These are phyloP conservation scores for Lucilia cuprina DNA, from an alignment of 1,140 invertebrate genomes.

Conservation along the genomic window DNA sequence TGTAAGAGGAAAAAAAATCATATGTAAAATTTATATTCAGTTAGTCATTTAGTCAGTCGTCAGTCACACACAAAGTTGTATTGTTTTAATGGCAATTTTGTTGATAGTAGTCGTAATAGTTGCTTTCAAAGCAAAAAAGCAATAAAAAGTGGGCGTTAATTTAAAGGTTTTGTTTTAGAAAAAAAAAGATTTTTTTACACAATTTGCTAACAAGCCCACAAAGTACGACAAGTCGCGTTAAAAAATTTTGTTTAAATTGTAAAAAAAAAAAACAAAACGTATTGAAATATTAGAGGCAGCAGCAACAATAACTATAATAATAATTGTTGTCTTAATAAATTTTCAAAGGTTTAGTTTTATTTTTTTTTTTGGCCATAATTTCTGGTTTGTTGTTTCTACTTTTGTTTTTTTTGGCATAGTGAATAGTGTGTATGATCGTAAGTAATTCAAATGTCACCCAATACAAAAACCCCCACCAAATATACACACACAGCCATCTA, in stretches of 20 bases:
- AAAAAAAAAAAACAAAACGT: neutral
- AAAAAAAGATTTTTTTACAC: slow-evolving; percentile 21
- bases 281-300: neutral
- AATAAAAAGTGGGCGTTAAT: neutral
- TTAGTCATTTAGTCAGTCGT: neutral
- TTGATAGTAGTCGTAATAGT: neutral
- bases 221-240: neutral
- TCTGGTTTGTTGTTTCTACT: neutral
- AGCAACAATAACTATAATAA: neutral
- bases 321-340: slow-evolving; percentile 26
- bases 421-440: slow-evolving; percentile 24
- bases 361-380: slow-evolving; percentile 11
- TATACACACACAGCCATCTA: neutral
- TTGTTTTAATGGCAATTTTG: neutral
- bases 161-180: slow-evolving; percentile 15
- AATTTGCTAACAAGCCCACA: slow-evolving; percentile 33
- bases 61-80: neutral
- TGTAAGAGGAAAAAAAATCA: neutral
- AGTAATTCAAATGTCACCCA: slow-evolving; percentile 55
- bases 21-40: neutral
- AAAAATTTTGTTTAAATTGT: slow-evolving; percentile 9
- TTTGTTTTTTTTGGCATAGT: too few species aligned
- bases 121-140: neutral
- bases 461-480: neutral
- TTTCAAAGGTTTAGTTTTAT: neutral